Evolutionary conservation across 35 echinoderm and acorn worm species (phyloP).

Genomic region (Amphiura filiformis): DNA sequence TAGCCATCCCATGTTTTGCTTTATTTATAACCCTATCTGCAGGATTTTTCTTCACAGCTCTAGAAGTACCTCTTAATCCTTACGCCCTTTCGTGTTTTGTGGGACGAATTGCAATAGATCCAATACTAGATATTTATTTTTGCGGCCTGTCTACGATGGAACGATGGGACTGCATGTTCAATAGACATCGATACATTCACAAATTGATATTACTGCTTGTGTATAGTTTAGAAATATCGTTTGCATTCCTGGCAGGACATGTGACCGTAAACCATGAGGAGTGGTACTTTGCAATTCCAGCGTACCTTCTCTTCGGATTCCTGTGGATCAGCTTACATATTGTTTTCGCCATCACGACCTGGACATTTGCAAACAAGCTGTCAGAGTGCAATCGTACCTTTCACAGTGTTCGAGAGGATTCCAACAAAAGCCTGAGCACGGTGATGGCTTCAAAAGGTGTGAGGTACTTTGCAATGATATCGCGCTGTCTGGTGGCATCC

Average conservation of each 20-base stretch:
- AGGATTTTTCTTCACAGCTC: conserved; percentile 73
- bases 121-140: conserved; percentile 70
- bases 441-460: conserved; percentile 93
- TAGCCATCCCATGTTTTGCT: conserved; percentile 56
- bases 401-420: conserved; percentile 33
- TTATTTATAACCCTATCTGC: conserved; percentile 50
- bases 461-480: conserved; percentile 80
- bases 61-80: conserved; percentile 46
- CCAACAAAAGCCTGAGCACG: conserved; percentile 55
- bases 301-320: conserved; percentile 79
- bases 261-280: conserved; percentile 79
- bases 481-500: conserved; percentile 59
- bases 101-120: conserved; percentile 58
- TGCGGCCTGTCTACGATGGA: conserved; percentile 73
- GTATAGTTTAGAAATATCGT: conserved; percentile 58
- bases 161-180: conserved; percentile 76
- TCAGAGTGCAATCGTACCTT: conserved; percentile 67
- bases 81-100: conserved; percentile 73
- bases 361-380: conserved; percentile 86
- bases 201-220: conserved; percentile 61
- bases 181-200: conserved; percentile 33
- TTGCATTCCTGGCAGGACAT: conserved; percentile 65
- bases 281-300: conserved; percentile 96
- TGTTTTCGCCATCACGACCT: conserved; percentile 65
- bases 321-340: conserved; percentile 87